Evolutionary conservation across 2,797 vertebrate genomes (phyloP).

Genomic region (Selene dorsalis): DNA sequence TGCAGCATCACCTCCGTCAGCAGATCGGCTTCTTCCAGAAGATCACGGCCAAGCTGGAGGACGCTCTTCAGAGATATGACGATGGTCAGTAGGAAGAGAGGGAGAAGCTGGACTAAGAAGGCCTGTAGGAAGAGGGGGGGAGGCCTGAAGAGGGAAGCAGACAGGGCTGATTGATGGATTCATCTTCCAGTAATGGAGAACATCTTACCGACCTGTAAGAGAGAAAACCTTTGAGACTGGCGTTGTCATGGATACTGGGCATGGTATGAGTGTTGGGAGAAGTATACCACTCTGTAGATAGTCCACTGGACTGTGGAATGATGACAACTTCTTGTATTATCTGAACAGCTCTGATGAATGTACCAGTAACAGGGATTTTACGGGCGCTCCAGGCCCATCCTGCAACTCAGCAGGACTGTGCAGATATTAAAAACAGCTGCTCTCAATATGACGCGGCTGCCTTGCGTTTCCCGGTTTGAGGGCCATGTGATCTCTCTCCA

Average conservation of each 20-base stretch:
- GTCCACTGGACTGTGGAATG: constrained; percentile 35
- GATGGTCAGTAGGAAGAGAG: constrained; percentile 75
- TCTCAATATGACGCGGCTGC: constrained; percentile 25
- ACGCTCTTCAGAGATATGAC: constrained; percentile 92
- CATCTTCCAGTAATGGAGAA: constrained; percentile 8
- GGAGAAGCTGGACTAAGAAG: neutral
- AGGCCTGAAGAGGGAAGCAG: neutral
- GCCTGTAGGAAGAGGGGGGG: neutral
- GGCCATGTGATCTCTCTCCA: constrained; percentile 39
- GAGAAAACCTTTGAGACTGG: constrained; percentile 16
- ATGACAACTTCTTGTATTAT: constrained; percentile 50
- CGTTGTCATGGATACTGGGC: constrained; percentile 16
- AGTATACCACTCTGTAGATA: constrained; percentile 28
- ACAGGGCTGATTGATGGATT: constrained; percentile 20
- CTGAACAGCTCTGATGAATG: constrained; percentile 67
- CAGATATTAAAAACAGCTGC: constrained; percentile 70
- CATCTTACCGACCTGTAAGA: constrained; percentile 12
- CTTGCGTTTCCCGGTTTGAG: constrained; percentile 33
- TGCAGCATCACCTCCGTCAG: constrained; percentile 96
- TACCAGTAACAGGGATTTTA: constrained; percentile 62
- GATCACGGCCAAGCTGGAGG: constrained; percentile 96
- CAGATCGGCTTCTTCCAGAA: constrained; percentile 98
- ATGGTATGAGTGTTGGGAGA: constrained; percentile 27
- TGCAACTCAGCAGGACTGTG: constrained; percentile 50
- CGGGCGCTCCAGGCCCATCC: constrained; percentile 48